Evolutionary conservation across 2,888 invertebrate genomes (phyloP), one percentile per base, ranked within the genome.

Genomic region (Meghimatium bilineatum): DNA sequence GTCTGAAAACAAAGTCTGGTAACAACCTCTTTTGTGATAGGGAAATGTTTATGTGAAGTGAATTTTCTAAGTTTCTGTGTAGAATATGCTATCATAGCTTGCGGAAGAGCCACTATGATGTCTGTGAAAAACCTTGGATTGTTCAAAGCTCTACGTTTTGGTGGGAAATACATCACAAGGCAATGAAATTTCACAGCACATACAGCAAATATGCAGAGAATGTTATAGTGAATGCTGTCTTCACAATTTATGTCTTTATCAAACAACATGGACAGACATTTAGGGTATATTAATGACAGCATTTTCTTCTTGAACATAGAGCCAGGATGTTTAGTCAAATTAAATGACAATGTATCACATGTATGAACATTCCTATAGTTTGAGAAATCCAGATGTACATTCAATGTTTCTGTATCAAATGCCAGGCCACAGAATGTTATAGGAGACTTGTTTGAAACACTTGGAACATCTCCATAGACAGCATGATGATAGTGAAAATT

Each of bases 91-190:
- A 89, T 90, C 12, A 84, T 89, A 2, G 20, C 44, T 32, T 60
- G 38, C n/a, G 81, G 90, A 88, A 89, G 90, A 89, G 88, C 88
- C 88, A 84, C 88, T 89, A 85, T 88, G 85, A 90, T 90, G 85
- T 86, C 87, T 83, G 34, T 29, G 60, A 85, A 85, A 36, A 85
- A 85, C 26, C 1, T 20, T 14, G 85, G 78, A 29, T 85, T 85
- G 56, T 26, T 52, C 20, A 77, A 66, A 72, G 78, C 63, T 74
- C 85, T 81, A n/a, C 75, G 29, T 34, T 71, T 77, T 17, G 83
- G 36, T 12, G 85, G 85, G 36, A 85, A 75, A 17, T 81, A 63
- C 71, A 69, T 29, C 29, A 85, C 60, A 36, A 83, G 78, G 34
- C 80, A 74, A n/a, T 83, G 83, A 67, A 85, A 85, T 34, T 78